Conservation (phyloP, 2,797 vertebrate genomes). For the Hemitrygon akajei region DNA sequence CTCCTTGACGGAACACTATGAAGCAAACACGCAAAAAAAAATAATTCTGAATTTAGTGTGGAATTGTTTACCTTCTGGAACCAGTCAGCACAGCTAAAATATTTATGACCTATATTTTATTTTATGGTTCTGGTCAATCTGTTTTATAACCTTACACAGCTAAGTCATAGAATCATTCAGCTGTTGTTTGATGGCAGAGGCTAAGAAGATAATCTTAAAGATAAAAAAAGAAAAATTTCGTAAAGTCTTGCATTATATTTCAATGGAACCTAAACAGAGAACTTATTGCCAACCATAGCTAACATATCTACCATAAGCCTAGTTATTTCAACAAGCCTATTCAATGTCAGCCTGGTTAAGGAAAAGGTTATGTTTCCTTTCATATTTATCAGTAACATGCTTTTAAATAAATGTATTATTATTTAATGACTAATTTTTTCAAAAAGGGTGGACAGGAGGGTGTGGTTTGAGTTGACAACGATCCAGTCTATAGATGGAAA, state of each 20-base stretch:
- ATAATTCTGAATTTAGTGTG: neutral
- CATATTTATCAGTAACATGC: no score
- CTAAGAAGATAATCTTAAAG: neutral
- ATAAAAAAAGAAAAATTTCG: neutral
- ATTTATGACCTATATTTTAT: neutral
- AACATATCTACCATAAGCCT: no score
- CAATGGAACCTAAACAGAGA: neutral
- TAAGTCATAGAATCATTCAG: neutral
- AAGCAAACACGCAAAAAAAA: neutral
- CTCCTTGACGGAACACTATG: slow-evolving; percentile 92
- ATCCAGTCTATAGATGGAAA: no score
- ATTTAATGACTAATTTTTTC: no score
- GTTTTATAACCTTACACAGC: neutral
- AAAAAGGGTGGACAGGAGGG: no score
- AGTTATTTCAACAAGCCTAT: no score
- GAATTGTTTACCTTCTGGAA: neutral
- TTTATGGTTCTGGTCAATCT: neutral
- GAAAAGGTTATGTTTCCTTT: no score
- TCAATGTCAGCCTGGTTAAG: no score
- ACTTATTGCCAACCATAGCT: neutral
- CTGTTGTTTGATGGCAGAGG: neutral
- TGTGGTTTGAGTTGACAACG: no score
- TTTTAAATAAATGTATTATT: no score
- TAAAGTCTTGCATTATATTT: neutral
- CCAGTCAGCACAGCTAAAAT: neutral